These are phyloP conservation scores for Umimayanthus chanpuru DNA, from an alignment of 92 coral and sea anemone species.

Conservation along the genomic window DNA sequence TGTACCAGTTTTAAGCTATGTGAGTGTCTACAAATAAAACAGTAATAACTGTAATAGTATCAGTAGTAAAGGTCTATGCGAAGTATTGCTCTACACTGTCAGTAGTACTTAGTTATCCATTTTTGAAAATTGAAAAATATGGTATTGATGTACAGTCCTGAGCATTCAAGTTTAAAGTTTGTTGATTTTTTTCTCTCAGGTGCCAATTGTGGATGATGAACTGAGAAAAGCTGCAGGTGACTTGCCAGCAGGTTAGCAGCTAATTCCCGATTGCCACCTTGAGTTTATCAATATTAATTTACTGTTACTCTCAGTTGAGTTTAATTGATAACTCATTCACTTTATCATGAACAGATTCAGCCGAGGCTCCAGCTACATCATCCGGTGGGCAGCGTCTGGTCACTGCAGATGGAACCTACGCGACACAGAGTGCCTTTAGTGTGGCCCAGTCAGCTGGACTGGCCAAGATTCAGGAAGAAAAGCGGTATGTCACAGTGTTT, in stretches of 20 bases:
- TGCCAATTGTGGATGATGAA: conserved; percentile 97
- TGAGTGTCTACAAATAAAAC: no score
- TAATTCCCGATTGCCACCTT: no score
- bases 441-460: conserved; percentile 80
- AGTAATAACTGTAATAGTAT: no score
- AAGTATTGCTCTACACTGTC: no score
- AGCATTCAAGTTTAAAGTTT: neutral
- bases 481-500: conserved; percentile 54
- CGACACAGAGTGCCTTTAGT: conserved; percentile 94
- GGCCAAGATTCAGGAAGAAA: conserved; percentile 78
- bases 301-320: neutral
- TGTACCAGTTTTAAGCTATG: no score
- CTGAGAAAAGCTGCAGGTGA: conserved; percentile 94
- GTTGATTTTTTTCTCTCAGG: conserved; percentile 33
- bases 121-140: no score
- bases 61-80: no score
- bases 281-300: no score
- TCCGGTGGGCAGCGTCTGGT: conserved; percentile 81
- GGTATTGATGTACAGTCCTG: neutral
- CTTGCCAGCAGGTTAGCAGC: conserved; percentile 64
- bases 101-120: neutral
- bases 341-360: conserved; percentile 29
- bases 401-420: conserved; percentile 99
- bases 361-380: conserved; percentile 61
- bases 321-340: neutral